Evolutionary conservation across 2,113 vertebrate species (phyloP), one percentile per base, ranked within the genome.

Genomic region (Malurus elegans): DNA sequence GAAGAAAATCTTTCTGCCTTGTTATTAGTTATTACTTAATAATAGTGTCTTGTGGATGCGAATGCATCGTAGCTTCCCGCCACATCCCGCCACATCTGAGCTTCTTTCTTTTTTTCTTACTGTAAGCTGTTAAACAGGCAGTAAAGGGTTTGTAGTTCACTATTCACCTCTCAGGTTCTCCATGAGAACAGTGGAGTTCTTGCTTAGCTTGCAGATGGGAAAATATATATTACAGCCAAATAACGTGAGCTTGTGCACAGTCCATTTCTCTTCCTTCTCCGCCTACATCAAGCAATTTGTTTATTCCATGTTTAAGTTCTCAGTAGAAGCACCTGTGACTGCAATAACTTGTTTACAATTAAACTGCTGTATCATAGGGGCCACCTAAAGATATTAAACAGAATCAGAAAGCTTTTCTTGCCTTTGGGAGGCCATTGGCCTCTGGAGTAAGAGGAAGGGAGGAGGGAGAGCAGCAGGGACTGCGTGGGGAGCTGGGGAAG

Each of bases 1-100:
- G 84, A 91, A 86, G 92, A 89, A 67, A 95, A 67, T 20, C 75
- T 64, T 96, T 79, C 61, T 92, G 74, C 87, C 34, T 40, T 26
- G 38, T 60, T 83, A 21, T 81, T 83, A 6, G 45, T 47, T 87
- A 70, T 25, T 79, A 75, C 54, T 91, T 69, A 76, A 90, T 95
- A 88, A 90, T 61, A 79, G 45, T 23, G 51, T 32, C 81, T 67
- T 54, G 78, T 76, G 74, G 60, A 60, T 90, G 81, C 47, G 66
- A 44, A 67, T 18, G 29, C 47, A 15, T 73, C 29, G 61, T 58
- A 26, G 66, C 18, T 85, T 95, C 51, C 53, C 73, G 11, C 10
- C 0, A 6, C 20, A 10, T 2, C 79, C 32, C 40, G 71, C 13
- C 60, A 2, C 58, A 21, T 78, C 28, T 31, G 23, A 95, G 57